Evolutionary conservation across 2,797 vertebrate species (phyloP), one percentile per base, ranked within the genome.

Genomic region (Anolis apletophallus): DNA sequence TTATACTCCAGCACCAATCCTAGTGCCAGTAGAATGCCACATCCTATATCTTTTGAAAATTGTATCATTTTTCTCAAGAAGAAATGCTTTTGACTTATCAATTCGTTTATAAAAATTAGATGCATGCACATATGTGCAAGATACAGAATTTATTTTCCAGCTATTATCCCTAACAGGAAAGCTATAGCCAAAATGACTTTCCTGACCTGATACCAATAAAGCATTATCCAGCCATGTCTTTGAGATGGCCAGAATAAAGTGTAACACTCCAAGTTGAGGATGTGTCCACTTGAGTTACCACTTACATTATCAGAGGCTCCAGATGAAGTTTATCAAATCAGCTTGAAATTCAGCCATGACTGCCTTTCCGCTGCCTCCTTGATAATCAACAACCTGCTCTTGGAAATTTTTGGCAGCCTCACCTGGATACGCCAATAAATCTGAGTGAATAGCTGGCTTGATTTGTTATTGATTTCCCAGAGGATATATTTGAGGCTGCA

Each of bases 381-480:
- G 52, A 57, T 80, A 85, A 91, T 50, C 93, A 91, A 72, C 92
- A 89, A 32, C 77, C 84, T 74, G 26, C 79, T 92, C 88, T 46
- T 67, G 91, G 92, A 80, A 91, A 80, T 36, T 94, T 88, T 77
- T 88, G 94, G 92, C 89, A 91, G 91, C 86, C 84, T 95, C 87
- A 88, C 88, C 92, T 89, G 86, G 93, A 91, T 94, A 91, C 85
- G 87, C 77, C 93, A 90, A 90, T 54, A 83, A 93, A 90, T 91
- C 90, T 91, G 91, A 91, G 80, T 7, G 88, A 92, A 91, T 73
- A 86, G 89, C 85, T 81, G 81, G 81, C 91, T 90, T 93, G 92
- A 93, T 95, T 94, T 92, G 89, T 89, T 95, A 95, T 92, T 93
- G 94, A 94, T 95, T 94, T 95, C 93, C 93, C 93, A 9, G 79